These are phyloP conservation scores for Lumbricus terrestris DNA, from an alignment of 2,888 invertebrate genomes.

Conservation along the genomic window DNA sequence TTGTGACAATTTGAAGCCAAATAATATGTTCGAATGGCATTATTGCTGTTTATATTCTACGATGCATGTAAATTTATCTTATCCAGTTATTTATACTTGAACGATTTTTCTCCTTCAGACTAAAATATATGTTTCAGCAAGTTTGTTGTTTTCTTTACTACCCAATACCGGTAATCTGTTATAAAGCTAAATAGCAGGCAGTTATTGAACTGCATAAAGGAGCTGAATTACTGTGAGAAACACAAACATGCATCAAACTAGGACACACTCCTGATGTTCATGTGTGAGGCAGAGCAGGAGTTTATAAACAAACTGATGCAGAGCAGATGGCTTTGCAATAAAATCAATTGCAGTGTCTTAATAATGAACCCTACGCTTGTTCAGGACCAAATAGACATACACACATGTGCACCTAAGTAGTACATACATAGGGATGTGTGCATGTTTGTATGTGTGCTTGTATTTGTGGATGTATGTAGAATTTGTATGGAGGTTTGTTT, in stretches of 20 bases:
- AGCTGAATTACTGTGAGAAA: neutral
- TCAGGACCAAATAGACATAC: neutral
- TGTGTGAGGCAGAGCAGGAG: neutral
- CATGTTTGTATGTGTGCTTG: no score
- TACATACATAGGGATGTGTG: neutral
- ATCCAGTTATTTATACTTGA: constrained; percentile 3
- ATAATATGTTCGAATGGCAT: neutral
- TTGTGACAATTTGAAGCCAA: neutral
- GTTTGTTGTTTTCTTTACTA: neutral
- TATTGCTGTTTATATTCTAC: neutral
- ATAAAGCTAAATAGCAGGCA: neutral
- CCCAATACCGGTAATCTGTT: neutral
- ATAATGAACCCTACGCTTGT: constrained; percentile 3
- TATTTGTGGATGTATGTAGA: no score
- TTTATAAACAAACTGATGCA: neutral
- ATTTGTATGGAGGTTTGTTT: no score
- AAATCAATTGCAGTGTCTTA: neutral
- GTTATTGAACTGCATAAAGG: neutral
- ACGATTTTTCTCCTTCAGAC: neutral
- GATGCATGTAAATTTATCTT: constrained; percentile 3
- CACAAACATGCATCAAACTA: neutral
- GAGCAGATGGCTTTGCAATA: neutral
- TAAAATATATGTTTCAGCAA: constrained; percentile 3
- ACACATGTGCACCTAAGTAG: neutral
- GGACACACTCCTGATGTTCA: neutral